phyloP scores from a whole-genome alignment of 2,888 invertebrate genomes.

The Tridacna gigas region DNA sequence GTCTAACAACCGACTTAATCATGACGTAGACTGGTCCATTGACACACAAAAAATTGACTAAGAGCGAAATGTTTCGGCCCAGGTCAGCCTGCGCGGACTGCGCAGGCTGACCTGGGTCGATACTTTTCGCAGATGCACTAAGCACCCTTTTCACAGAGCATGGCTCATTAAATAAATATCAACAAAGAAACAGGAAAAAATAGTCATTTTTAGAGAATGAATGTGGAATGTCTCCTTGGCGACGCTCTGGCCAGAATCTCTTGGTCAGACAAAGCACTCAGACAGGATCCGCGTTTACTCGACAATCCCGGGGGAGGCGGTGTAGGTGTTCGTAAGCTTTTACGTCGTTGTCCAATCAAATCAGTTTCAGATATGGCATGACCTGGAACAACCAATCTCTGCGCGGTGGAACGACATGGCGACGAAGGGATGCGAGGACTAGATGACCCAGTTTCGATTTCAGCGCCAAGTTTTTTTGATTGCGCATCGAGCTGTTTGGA shows the following conservation, averaged over 20 bases:
- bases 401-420: conserved; percentile 9
- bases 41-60: too few relatives aligned
- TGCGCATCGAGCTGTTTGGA: conserved; percentile 76
- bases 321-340: conserved; percentile 51
- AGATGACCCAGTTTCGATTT: conserved; percentile 61
- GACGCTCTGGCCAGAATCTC: conserved; percentile 74
- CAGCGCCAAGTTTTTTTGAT: conserved; percentile 75
- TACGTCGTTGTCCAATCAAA: conserved; percentile 33
- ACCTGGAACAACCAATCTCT: conserved; percentile 17
- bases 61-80: too few relatives aligned
- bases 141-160: too few relatives aligned
- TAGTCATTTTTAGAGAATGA: conserved; percentile 60
- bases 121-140: too few relatives aligned
- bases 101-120: too few relatives aligned
- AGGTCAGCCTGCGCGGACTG: too few relatives aligned
- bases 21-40: too few relatives aligned
- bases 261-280: conserved; percentile 75
- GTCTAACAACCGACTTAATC: too few relatives aligned
- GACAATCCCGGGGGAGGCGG: conserved; percentile 55
- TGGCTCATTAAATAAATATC: too few relatives aligned
- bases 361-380: conserved; percentile 45
- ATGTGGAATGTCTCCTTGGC: conserved; percentile 78
- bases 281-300: conserved; percentile 61
- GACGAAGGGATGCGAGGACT: conserved; percentile 37
- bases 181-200: too few relatives aligned